Evolutionary conservation across 1,140 invertebrate species (phyloP), one percentile per base, ranked within the genome.

Genomic region (Drosophila nannoptera): DNA sequence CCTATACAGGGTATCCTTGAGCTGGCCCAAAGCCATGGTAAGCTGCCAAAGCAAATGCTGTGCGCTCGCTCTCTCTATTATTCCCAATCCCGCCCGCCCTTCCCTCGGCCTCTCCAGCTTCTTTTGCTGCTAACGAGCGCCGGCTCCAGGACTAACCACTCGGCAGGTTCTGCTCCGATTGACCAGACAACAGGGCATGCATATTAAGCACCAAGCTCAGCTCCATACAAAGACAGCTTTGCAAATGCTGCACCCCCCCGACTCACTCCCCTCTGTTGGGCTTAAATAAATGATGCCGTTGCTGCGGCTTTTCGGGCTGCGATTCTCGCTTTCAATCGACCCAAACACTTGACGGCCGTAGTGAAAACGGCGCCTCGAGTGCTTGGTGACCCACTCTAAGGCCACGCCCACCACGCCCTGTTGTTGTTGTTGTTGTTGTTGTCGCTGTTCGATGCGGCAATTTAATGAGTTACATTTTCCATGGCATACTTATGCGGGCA

Each of bases 251-350:
- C 4, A 5, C 22, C 31, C 9, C 40, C 42, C 11, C 5, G 1
- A 9, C 12, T 14, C n/a, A n/a, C 32, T 36, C 22, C 22, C 22
- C 22, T 36, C 12, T 59, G n/a, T 46, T 68, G 22, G 22, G 22
- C 45, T 58, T 84, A 81, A 84, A 84, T 84, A 84, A 84, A 84
- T 84, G 75, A 86, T 84, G 81, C 54, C 77, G 81, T 65, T 67
- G 82, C 67, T 81, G 77, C 80, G 80, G 80, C 64, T 75, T 58
- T 63, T 53, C 22, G 69, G 7, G n/a, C 52, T 67, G 42, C 63
- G 64, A 61, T 61, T 72, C 22, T 22, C 65, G 43, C 58, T 81
- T 80, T 84, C 73, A 80, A 73, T 73, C 65, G 58, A 38, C 73
- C 66, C 73, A 65, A 64, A 35, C 58, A 54, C 70, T 73, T 67